Evolutionary conservation across 2,113 vertebrate species (phyloP), one percentile per base, ranked within the genome.

Genomic region (Platichthys stellatus): DNA sequence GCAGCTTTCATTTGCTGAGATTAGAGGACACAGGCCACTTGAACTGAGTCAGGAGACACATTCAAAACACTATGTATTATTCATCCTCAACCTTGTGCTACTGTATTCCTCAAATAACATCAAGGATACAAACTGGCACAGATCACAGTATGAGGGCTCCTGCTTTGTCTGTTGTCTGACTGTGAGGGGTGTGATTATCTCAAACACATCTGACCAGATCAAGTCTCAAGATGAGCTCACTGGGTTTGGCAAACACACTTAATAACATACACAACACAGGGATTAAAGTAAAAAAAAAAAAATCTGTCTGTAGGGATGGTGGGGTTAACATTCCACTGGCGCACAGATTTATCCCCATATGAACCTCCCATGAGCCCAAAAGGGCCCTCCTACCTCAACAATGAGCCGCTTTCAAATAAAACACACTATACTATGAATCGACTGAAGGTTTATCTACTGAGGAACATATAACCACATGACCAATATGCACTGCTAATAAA

Each of bases 121-220:
- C 47, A 78, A 69, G 67, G 57, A 66, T 79, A 20, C 57, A 69
- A 91, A 90, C 66, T 82, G 84, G 87, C 86, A 89, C 91, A 88
- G 79, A 90, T 91, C 89, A 83, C 91, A 90, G 89, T 86, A 45
- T 86, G 90, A 70, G 21, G 62, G 64, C 78, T 64, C 15, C 26
- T 64, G 72, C 59, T 70, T 54, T 65, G 58, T 81, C 79, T 84
- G 73, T 26, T 26, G 60, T 72, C 76, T 69, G 63, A 49, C 76
- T 80, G 78, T 18, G 78, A 75, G 63, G 59, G 51, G 51, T 69
- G 66, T 71, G 75, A 86, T 86, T 62, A 76, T 49, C 9, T 63
- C 53, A 49, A 66, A 75, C 63, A 45, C 43, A 58, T 74, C 63
- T 69, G 68, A 76, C 64, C 56, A 64, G 68, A 49, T 49, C 47